These are phyloP conservation scores for Nebria salina DNA, from an alignment of 2,888 invertebrate species.

Conservation along the genomic window DNA sequence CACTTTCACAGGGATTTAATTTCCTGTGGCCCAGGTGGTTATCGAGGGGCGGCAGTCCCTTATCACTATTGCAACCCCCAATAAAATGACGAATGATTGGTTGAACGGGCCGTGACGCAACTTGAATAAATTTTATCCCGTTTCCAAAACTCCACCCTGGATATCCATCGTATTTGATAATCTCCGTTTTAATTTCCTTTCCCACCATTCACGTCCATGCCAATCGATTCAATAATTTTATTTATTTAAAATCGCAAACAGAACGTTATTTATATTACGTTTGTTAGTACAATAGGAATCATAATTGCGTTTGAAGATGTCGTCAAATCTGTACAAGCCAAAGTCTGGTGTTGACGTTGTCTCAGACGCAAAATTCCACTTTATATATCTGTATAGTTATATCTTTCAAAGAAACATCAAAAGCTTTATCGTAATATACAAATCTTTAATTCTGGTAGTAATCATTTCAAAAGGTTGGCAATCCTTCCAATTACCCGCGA, in stretches of 20 bases:
- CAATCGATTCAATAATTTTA: neutral
- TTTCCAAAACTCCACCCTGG: neutral
- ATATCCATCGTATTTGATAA: constrained; percentile 18
- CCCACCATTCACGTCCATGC: neutral
- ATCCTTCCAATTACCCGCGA: neutral
- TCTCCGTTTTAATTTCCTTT: constrained; percentile 38
- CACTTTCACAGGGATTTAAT: constrained; percentile 7
- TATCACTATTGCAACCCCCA: neutral
- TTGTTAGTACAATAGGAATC: neutral
- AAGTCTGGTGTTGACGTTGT: neutral
- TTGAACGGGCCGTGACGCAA: constrained; percentile 16
- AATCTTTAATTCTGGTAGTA: neutral
- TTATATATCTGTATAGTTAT: neutral
- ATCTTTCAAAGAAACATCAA: neutral
- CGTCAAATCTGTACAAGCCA: neutral
- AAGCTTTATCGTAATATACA: neutral
- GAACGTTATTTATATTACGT: neutral
- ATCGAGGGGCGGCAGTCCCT: neutral
- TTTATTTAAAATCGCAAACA: neutral
- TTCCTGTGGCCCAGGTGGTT: neutral
- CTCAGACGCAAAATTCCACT: neutral
- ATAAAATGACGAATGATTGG: constrained; percentile 25
- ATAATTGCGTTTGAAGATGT: neutral
- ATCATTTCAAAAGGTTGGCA: neutral
- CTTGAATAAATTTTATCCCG: neutral